These are phyloP conservation scores for Cyaniris semiargus DNA, from an alignment of 2,888 invertebrate species.

Conservation along the genomic window DNA sequence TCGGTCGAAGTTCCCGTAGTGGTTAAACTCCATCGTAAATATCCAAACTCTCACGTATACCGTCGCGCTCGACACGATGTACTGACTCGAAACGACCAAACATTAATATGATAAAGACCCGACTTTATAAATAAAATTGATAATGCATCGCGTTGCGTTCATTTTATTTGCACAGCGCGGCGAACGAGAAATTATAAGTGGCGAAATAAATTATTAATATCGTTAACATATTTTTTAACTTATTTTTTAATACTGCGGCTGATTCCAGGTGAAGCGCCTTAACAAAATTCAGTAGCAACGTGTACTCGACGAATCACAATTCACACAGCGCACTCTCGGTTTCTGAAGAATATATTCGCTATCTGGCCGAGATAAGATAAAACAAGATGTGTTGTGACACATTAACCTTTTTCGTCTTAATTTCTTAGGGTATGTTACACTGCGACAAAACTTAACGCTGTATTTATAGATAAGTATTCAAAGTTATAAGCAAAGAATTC, in stretches of 20 bases:
- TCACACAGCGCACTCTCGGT: not conserved
- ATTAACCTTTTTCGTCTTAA: constrained; percentile 26
- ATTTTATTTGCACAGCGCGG: not conserved
- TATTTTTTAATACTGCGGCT: not conserved
- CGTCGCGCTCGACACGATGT: constrained; percentile 58
- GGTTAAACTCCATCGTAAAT: constrained; percentile 69
- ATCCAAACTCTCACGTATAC: constrained; percentile 48
- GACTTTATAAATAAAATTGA: constrained; percentile 48
- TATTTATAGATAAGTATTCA: not conserved
- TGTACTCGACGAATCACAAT: not conserved
- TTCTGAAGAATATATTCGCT: not conserved
- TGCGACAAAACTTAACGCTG: not conserved
- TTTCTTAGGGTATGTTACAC: not conserved
- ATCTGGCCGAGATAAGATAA: constrained; percentile 24
- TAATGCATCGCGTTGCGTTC: constrained; percentile 31
- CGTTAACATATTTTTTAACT: not conserved
- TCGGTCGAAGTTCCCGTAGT: constrained; percentile 67
- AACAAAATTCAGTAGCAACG: constrained; percentile 13
- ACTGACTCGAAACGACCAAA: constrained; percentile 65
- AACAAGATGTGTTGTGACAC: not conserved
- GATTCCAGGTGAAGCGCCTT: not conserved
- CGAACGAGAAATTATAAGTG: not conserved
- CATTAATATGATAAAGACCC: constrained; percentile 64
- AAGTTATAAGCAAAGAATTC: too few relatives aligned
- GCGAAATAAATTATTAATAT: not conserved